Evolutionary conservation across 2,888 invertebrate species (phyloP).

Genomic region (Drosophila meridionalis): DNA sequence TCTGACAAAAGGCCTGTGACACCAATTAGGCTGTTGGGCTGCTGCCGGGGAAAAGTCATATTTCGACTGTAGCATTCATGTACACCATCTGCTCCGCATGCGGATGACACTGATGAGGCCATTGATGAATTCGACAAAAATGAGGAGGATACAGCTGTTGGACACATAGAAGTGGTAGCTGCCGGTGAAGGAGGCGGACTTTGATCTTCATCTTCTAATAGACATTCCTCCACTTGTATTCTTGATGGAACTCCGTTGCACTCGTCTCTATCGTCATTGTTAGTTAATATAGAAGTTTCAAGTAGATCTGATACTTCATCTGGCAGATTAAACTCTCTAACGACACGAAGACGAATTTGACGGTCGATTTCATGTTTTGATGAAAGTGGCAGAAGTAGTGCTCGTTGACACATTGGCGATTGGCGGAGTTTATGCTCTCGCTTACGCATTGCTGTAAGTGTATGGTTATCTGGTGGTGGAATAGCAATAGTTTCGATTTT

Average conservation of each 20-base stretch:
- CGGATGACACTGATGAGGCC: slow-evolving; percentile 73
- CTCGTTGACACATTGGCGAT: slow-evolving; percentile 92
- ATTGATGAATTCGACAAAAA: slow-evolving; percentile 84
- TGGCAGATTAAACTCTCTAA: slow-evolving; percentile 96
- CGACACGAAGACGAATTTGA: slow-evolving; percentile 94
- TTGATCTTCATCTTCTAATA: slow-evolving; percentile 82
- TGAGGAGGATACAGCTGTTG: slow-evolving; percentile 57
- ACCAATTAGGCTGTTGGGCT: slow-evolving; percentile 58
- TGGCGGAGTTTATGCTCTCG: slow-evolving; percentile 93
- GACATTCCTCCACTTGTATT: slow-evolving; percentile 78
- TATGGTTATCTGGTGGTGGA: slow-evolving; percentile 91
- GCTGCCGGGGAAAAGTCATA: slow-evolving; percentile 88
- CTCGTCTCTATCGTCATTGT: slow-evolving; percentile 63
- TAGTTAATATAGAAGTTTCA: slow-evolving; percentile 86
- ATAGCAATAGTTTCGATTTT: slow-evolving; percentile 88
- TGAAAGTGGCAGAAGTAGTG: slow-evolving; percentile 90
- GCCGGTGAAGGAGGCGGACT: slow-evolving; percentile 86
- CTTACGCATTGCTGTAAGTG: slow-evolving; percentile 92
- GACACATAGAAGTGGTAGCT: slow-evolving; percentile 68
- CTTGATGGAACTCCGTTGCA: slow-evolving; percentile 66
- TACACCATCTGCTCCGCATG: slow-evolving; percentile 75
- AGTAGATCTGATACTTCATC: slow-evolving; percentile 93
- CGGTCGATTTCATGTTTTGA: slow-evolving; percentile 91
- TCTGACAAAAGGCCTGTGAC: slow-evolving; percentile 60
- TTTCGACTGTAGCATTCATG: slow-evolving; percentile 87